Evolutionary conservation across 2,797 vertebrate species (phyloP).

Genomic region (Steatocranus sp.): DNA sequence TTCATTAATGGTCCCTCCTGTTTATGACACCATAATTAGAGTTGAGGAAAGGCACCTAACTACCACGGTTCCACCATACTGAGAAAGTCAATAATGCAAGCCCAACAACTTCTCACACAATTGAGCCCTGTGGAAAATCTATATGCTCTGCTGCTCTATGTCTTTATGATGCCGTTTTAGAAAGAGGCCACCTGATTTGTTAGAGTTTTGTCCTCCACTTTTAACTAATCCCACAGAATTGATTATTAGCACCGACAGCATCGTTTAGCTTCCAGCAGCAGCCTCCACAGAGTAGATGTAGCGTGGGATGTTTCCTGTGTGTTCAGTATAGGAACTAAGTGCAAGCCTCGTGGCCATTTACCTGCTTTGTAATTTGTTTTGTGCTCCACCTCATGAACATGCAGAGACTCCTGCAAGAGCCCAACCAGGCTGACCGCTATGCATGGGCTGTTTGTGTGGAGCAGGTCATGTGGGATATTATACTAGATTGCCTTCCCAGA

Average conservation of each 20-base stretch:
- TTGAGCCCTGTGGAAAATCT: constrained; percentile 92
- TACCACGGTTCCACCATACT: constrained; percentile 86
- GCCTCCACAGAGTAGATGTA: constrained; percentile 7
- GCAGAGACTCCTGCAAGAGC: constrained; percentile 66
- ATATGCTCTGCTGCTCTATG: constrained; percentile 84
- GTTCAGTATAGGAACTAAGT: not conserved
- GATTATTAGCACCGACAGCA: constrained; percentile 58
- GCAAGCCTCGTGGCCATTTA: constrained; percentile 55
- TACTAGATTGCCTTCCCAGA: constrained; percentile 76
- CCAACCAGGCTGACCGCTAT: constrained; percentile 54
- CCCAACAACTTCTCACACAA: constrained; percentile 99
- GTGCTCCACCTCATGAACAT: constrained; percentile 62
- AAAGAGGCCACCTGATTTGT: constrained; percentile 63
- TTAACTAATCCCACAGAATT: constrained; percentile 74
- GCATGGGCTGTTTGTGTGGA: constrained; percentile 67
- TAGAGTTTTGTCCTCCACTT: constrained; percentile 64
- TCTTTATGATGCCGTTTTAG: constrained; percentile 71
- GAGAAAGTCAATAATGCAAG: constrained; percentile 93
- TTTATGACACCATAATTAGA: constrained; percentile 98
- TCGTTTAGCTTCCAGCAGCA: constrained; percentile 52
- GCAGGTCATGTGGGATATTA: constrained; percentile 70
- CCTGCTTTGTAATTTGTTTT: constrained; percentile 67
- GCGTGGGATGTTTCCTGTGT: constrained; percentile 27
- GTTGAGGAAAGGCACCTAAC: constrained; percentile 92
- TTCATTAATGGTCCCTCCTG: constrained; percentile 85